Conservation (phyloP, 2,888 invertebrate species). For the Amphimallon solstitiale region DNA sequence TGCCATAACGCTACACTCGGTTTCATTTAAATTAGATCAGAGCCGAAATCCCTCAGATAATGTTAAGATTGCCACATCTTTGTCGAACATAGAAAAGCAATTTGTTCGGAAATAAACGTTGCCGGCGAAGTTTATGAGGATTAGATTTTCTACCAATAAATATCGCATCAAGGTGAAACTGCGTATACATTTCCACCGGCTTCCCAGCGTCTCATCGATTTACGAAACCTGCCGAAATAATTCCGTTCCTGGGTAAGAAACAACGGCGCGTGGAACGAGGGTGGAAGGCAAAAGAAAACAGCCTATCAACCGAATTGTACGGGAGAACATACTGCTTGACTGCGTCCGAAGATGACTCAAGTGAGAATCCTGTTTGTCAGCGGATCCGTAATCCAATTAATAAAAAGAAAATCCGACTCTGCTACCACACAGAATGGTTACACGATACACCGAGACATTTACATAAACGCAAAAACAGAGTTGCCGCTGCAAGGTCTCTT, state of each 20-base stretch:
- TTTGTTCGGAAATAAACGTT: conserved; percentile 12
- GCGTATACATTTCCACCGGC: conserved; percentile 16
- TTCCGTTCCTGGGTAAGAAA: background rate
- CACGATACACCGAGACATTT: no score
- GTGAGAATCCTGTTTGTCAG: background rate
- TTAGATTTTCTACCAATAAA: conserved; percentile 25
- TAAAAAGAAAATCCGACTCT: conserved; percentile 23
- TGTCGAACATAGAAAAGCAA: conserved; percentile 18
- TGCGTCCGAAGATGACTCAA: no score
- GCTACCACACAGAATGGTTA: background rate
- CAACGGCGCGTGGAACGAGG: no score
- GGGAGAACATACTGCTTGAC: no score
- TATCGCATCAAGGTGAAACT: conserved; percentile 20
- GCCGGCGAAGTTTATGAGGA: conserved; percentile 18
- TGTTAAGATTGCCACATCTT: no score
- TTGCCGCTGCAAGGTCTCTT: background rate
- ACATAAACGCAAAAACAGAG: no score
- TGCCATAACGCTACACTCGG: no score
- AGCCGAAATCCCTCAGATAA: no score
- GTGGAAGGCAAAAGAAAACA: no score
- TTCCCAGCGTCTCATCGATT: conserved; percentile 15
- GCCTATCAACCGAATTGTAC: no score
- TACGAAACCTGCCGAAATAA: conserved; percentile 24
- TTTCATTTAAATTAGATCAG: no score
- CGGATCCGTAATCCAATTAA: conserved; percentile 29